Evolutionary conservation across 2,113 vertebrate genomes (phyloP).

Genomic region (Mus spicilegus): DNA sequence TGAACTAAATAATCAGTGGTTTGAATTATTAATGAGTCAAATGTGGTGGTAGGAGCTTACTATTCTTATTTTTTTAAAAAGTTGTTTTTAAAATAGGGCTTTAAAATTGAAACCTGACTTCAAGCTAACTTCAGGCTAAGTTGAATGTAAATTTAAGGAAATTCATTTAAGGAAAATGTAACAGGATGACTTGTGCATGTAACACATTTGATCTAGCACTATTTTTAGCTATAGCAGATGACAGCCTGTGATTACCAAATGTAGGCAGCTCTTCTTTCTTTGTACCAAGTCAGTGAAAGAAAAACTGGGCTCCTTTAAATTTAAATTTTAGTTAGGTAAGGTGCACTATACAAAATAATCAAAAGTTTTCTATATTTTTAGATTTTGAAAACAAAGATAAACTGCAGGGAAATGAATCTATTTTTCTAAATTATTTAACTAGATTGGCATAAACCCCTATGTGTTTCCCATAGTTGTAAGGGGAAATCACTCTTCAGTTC

Average conservation of each 20-base stretch:
- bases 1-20: not conserved
- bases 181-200: conserved; percentile 85
- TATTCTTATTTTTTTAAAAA: not conserved
- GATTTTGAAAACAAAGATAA: conserved; percentile 18
- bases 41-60: not conserved
- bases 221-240: conserved; percentile 93
- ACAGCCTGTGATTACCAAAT: conserved; percentile 88
- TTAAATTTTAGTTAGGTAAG: not conserved
- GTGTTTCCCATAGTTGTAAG: not conserved
- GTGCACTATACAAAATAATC: not conserved
- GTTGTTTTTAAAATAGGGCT: not conserved
- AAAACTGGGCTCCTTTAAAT: conserved; percentile 36
- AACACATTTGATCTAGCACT: conserved; percentile 86
- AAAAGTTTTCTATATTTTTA: not conserved
- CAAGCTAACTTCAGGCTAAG: conserved; percentile 36
- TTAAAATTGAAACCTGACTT: conserved; percentile 35
- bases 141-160: conserved; percentile 49
- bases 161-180: conserved; percentile 79
- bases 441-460: not conserved
- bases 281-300: conserved; percentile 67
- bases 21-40: conserved; percentile 25
- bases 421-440: conserved; percentile 4
- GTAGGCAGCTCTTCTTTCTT: conserved; percentile 86
- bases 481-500: not conserved
- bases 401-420: not conserved